These are phyloP conservation scores for Anoplius nigerrimus DNA, from an alignment of 2,888 invertebrate genomes.

Conservation along the genomic window DNA sequence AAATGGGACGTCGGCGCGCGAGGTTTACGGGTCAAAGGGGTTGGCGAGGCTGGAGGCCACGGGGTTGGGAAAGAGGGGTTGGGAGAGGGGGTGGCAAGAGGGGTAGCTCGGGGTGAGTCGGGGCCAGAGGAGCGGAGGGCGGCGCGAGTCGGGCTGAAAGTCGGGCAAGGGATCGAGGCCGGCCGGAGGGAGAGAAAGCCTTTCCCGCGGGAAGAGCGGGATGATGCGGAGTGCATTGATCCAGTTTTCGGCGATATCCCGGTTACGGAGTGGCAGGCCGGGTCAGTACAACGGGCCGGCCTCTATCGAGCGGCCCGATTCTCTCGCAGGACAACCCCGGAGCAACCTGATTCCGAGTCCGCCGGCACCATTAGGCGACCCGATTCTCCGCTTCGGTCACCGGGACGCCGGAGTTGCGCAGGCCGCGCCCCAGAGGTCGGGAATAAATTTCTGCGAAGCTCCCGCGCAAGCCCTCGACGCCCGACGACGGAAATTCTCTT, in stretches of 20 bases:
- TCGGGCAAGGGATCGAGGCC: not conserved
- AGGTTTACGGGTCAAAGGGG: too few species aligned
- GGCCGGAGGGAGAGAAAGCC: not conserved
- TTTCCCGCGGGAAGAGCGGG: slow-evolving; percentile 11
- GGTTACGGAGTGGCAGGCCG: slow-evolving; percentile 63
- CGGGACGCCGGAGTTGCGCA: too few species aligned
- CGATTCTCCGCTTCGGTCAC: slow-evolving; percentile 40
- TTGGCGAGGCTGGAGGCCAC: too few species aligned
- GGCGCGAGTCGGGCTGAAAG: slow-evolving; percentile 1
- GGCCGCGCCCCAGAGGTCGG: too few species aligned
- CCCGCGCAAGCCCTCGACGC: too few species aligned
- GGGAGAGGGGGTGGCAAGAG: too few species aligned
- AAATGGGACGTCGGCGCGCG: too few species aligned
- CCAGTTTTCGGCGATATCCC: slow-evolving; percentile 61
- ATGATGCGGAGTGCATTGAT: slow-evolving; percentile 58
- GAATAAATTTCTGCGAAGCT: too few species aligned
- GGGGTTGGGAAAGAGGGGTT: too few species aligned
- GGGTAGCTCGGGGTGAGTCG: too few species aligned
- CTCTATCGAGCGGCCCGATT: slow-evolving; percentile 74
- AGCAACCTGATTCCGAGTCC: slow-evolving; percentile 60
- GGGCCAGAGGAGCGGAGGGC: not conserved
- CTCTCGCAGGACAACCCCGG: slow-evolving; percentile 63
- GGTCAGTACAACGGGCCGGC: slow-evolving; percentile 53
- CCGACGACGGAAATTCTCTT: too few species aligned
- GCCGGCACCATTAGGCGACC: slow-evolving; percentile 50